phyloP scores from a whole-genome alignment of 2,797 vertebrate genomes.

The Pseudomugil tenellus region DNA sequence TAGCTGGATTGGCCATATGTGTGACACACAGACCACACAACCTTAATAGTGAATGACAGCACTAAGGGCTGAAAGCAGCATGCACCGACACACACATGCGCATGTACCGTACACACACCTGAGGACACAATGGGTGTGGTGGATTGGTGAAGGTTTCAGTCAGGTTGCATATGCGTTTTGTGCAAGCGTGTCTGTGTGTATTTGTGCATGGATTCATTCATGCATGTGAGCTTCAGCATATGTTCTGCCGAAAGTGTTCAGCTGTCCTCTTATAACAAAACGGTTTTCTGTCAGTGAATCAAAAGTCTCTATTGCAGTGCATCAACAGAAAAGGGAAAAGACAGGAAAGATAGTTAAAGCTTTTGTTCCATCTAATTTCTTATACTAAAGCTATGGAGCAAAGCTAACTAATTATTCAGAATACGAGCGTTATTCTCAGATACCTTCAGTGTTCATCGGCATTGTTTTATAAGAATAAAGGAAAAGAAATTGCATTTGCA shows the following conservation, averaged over 20 bases:
- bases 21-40: constrained; percentile 82
- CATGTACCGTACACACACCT: constrained; percentile 55
- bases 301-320: constrained; percentile 31
- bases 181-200: constrained; percentile 28
- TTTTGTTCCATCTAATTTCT: constrained; percentile 3
- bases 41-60: constrained; percentile 86
- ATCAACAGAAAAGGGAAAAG: constrained; percentile 29
- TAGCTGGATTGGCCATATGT: constrained; percentile 89
- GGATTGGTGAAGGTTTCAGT: constrained; percentile 58
- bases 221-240: constrained; percentile 67
- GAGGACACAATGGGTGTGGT: constrained; percentile 65
- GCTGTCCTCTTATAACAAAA: constrained; percentile 61
- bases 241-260: constrained; percentile 70
- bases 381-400: background rate
- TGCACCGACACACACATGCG: constrained; percentile 38
- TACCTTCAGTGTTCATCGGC: too few species aligned
- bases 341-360: constrained; percentile 2
- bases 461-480: background rate
- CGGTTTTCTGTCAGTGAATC: constrained; percentile 39
- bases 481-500: background rate
- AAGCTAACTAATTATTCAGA: background rate
- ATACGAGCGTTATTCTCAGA: too few species aligned
- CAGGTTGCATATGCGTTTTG: constrained; percentile 46
- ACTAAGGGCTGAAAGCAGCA: constrained; percentile 78
- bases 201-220: constrained; percentile 45